A percentile compares a stretch with the other conserved stretches of the same genome.
Evolutionary conservation across 2,113 vertebrate species (phyloP).

Genomic region (Gyps fulvus): DNA sequence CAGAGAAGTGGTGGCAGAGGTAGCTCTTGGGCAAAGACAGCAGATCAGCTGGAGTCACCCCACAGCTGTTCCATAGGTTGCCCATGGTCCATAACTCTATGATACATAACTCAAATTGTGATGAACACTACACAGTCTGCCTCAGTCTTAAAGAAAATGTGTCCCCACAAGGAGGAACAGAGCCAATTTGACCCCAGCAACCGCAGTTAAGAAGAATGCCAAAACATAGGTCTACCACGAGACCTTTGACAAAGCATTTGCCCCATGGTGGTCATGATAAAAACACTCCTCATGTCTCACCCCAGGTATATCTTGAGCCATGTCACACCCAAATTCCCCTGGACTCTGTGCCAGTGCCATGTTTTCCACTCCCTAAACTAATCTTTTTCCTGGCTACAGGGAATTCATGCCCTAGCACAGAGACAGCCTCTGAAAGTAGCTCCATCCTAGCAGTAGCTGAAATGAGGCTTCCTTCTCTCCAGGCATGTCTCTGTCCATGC

Average conservation of each 20-base stretch:
- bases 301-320: neutral
- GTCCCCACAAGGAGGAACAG: neutral
- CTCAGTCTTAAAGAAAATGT: neutral
- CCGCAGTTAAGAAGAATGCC: neutral
- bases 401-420: neutral
- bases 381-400: neutral
- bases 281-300: neutral
- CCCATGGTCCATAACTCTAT: neutral
- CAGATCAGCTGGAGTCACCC: neutral
- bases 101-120: neutral
- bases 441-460: neutral
- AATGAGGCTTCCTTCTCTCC: neutral
- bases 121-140: neutral
- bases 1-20: neutral
- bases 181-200: neutral
- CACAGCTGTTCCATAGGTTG: neutral
- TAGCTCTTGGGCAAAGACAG: neutral
- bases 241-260: neutral
- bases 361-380: neutral
- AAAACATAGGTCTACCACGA: neutral
- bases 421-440: neutral
- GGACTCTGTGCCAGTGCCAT: neutral
- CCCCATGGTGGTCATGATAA: accelerated
- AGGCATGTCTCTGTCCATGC: neutral
- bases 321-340: neutral